Evolutionary conservation across 1,140 invertebrate species (phyloP), one percentile per base, ranked within the genome.

Genomic region (Scaptomyza pallida): DNA sequence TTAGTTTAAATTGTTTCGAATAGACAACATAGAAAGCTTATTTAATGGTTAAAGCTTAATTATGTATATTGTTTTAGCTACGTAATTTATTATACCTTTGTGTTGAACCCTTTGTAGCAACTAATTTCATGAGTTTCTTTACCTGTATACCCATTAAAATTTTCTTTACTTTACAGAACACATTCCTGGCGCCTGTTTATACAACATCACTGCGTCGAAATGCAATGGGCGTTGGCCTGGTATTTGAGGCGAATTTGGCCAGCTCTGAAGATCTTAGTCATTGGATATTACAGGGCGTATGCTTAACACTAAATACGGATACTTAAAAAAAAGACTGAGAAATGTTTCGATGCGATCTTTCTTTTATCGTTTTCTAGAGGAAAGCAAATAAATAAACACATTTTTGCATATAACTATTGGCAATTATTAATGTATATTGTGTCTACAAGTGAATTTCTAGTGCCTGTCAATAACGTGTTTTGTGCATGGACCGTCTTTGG

Each of bases 221-320:
- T 91, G 96, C 96, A 0, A 97, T 97, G 95, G 96, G 96, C 1
- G 95, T 95, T n/a, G 97, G 97, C 35, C 93, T 97, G 5, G 96
- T 98, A 9, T 98, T 98, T 91, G 96, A 98, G 92, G 96, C 97
- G 0, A 95, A 98, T 91, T 92, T 98, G 16, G 93, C 93, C 50
- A 97, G 96, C 1, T 92, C 93, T 0, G 95, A 96, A 83, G 96
- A 98, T 90, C 92, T 93, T 23, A 97, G 96, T 74, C 95, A 97
- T 90, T 98, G 97, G 97, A 93, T 97, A 16, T 91, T 98, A 33
- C 96, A 97, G 92, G 96, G 96, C 23, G 95, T 97, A 50, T 97
- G 96, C 91, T 92, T 98, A 23, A 93, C 96, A 43, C 93, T 98
- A 74, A 98, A 98, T 91, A 95, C 94, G 3, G 81, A 85, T 52